phyloP scores from a whole-genome alignment of 2,888 invertebrate genomes.

The Acanthopleura granulata region DNA sequence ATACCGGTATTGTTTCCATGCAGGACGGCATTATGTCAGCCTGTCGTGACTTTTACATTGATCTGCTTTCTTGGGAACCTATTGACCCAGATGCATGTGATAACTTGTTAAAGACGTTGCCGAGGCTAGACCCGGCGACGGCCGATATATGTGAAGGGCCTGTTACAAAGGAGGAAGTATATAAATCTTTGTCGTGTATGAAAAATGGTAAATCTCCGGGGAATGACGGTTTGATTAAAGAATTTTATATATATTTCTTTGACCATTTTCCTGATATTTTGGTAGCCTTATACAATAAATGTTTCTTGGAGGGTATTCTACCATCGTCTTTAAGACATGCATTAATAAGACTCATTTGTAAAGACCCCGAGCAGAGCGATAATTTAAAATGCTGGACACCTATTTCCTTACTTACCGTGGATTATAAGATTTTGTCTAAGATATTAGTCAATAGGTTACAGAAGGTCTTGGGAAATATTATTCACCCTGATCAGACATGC shows the following conservation, averaged over 20 bases:
- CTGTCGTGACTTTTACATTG: constrained; percentile 14
- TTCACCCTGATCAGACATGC: constrained; percentile 38
- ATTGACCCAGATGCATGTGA: constrained; percentile 19
- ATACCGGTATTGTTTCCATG: background rate
- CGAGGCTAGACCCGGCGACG: constrained; percentile 15
- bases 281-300: constrained; percentile 21
- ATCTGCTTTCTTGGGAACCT: constrained; percentile 20
- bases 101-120: constrained; percentile 22
- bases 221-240: constrained; percentile 35
- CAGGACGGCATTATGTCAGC: constrained; percentile 14
- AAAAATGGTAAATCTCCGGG: constrained; percentile 34
- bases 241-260: constrained; percentile 33
- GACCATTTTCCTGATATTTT: constrained; percentile 26
- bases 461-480: constrained; percentile 28
- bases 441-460: constrained; percentile 31
- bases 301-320: constrained; percentile 25
- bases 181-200: constrained; percentile 26
- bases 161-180: constrained; percentile 18
- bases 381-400: constrained; percentile 39
- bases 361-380: constrained; percentile 29
- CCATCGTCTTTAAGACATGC: constrained; percentile 25
- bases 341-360: constrained; percentile 35
- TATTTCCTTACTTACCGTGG: constrained; percentile 38
- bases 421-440: constrained; percentile 41
- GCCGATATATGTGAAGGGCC: constrained; percentile 22